Percentiles rank a stretch among this genome's conserved stretches.
phyloP scores from a whole-genome alignment of 2,888 invertebrate genomes.

The Eilema griseolum region DNA sequence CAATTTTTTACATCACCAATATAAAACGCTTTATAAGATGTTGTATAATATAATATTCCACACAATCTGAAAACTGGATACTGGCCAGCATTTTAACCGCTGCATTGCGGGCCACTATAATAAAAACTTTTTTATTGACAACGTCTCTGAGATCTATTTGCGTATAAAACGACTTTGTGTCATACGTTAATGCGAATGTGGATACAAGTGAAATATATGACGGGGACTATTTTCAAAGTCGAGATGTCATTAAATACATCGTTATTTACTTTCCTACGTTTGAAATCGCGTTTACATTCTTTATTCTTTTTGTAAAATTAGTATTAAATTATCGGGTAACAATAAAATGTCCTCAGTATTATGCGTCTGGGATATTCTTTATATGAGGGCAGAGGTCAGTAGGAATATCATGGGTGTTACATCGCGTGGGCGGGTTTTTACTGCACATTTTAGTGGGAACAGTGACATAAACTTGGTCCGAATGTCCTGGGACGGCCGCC shows the following conservation, averaged over 20 bases:
- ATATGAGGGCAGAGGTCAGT: slow-evolving; percentile 79
- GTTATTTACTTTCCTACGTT: slow-evolving; percentile 46
- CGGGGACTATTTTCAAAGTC: slow-evolving; percentile 33
- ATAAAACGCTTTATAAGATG: slow-evolving; percentile 65
- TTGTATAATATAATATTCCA: slow-evolving; percentile 69
- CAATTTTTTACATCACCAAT: slow-evolving; percentile 27
- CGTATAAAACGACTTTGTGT: slow-evolving; percentile 21
- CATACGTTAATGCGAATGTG: slow-evolving; percentile 34
- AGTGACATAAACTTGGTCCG: slow-evolving; percentile 78
- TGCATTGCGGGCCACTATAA: slow-evolving; percentile 70
- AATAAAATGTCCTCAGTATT: slow-evolving; percentile 58
- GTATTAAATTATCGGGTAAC: slow-evolving; percentile 58
- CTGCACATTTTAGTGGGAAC: slow-evolving; percentile 77
- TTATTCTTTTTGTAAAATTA: slow-evolving; percentile 41
- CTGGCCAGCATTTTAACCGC: slow-evolving; percentile 72
- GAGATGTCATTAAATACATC: slow-evolving; percentile 43
- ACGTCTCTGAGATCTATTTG: slow-evolving; percentile 33
- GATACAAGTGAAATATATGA: slow-evolving; percentile 40
- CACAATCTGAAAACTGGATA: slow-evolving; percentile 80
- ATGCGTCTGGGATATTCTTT: slow-evolving; percentile 62
- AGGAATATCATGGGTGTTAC: slow-evolving; percentile 75
- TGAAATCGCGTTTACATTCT: slow-evolving; percentile 40
- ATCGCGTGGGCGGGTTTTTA: slow-evolving; percentile 83
- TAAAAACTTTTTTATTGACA: slow-evolving; percentile 48
- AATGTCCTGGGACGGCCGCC: slow-evolving; percentile 72